Evolutionary conservation across 2,888 invertebrate species (phyloP).

Genomic region (Nomada hirtipes): DNA sequence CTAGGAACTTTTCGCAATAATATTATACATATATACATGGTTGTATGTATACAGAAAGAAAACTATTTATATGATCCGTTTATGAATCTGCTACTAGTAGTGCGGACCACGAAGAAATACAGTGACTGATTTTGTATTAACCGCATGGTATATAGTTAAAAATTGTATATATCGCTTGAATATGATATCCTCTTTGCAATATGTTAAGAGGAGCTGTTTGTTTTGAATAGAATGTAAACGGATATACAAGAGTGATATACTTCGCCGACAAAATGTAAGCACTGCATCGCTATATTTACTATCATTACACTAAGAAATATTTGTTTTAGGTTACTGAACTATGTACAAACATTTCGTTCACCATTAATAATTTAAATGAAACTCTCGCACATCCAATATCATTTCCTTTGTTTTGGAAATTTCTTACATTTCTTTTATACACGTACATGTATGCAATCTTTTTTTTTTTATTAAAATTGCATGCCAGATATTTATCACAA

Average conservation of each 20-base stretch:
- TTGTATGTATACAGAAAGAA: constrained; percentile 44
- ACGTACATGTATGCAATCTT: constrained; percentile 1
- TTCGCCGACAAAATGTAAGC: constrained; percentile 57
- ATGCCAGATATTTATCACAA: background rate
- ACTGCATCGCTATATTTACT: constrained; percentile 37
- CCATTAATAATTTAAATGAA: constrained; percentile 14
- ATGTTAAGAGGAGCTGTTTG: constrained; percentile 37
- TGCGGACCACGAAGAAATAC: constrained; percentile 48
- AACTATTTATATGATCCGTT: constrained; percentile 60
- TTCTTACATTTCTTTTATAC: background rate
- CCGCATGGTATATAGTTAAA: constrained; percentile 73
- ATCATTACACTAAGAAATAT: constrained; percentile 21
- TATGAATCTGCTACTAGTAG: constrained; percentile 51
- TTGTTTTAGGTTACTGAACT: constrained; percentile 65
- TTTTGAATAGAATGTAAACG: constrained; percentile 52
- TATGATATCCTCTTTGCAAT: constrained; percentile 49
- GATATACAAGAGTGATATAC: constrained; percentile 36
- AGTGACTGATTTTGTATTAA: constrained; percentile 68
- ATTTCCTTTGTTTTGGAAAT: background rate
- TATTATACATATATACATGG: constrained; percentile 7
- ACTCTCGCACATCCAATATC: background rate
- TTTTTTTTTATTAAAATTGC: background rate
- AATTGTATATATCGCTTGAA: constrained; percentile 60
- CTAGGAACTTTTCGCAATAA: constrained; percentile 53
- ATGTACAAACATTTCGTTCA: constrained; percentile 25